These are phyloP conservation scores for Dasysyrphus tricinctus DNA, from an alignment of 2,888 invertebrate genomes.

Conservation along the genomic window DNA sequence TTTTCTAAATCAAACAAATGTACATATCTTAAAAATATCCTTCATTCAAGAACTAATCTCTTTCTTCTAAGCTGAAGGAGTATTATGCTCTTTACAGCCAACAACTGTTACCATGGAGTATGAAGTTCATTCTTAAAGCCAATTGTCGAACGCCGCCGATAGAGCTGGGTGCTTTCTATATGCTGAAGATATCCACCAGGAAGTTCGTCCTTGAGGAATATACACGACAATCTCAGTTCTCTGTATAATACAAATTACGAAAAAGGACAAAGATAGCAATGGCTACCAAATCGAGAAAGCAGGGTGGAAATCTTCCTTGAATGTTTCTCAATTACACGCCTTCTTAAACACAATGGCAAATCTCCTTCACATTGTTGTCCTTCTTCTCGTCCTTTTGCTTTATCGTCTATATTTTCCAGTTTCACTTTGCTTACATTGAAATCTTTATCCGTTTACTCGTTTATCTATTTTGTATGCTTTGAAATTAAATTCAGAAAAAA, in stretches of 20 bases:
- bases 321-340: conserved; percentile 84
- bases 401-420: conserved; percentile 29
- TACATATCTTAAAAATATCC: conserved; percentile 76
- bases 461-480: conserved; percentile 21
- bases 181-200: conserved; percentile 7
- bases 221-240: conserved; percentile 62
- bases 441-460: conserved; percentile 23
- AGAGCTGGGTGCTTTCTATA: conserved; percentile 15
- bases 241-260: conserved; percentile 40
- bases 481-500: conserved; percentile 24
- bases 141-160: conserved; percentile 10
- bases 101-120: conserved; percentile 48
- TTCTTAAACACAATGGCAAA: conserved; percentile 83
- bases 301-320: conserved; percentile 83
- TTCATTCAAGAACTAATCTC: conserved; percentile 74
- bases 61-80: conserved; percentile 55
- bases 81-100: conserved; percentile 39
- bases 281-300: conserved; percentile 51
- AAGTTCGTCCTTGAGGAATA: conserved; percentile 63
- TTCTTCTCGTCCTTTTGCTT: conserved; percentile 39
- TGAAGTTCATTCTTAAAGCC: conserved; percentile 22
- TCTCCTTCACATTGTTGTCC: conserved; percentile 60
- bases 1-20: conserved; percentile 76
- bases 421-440: conserved; percentile 51
- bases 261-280: conserved; percentile 33